Evolutionary conservation across 2,888 invertebrate species (phyloP).

Genomic region (Acleris cristana): DNA sequence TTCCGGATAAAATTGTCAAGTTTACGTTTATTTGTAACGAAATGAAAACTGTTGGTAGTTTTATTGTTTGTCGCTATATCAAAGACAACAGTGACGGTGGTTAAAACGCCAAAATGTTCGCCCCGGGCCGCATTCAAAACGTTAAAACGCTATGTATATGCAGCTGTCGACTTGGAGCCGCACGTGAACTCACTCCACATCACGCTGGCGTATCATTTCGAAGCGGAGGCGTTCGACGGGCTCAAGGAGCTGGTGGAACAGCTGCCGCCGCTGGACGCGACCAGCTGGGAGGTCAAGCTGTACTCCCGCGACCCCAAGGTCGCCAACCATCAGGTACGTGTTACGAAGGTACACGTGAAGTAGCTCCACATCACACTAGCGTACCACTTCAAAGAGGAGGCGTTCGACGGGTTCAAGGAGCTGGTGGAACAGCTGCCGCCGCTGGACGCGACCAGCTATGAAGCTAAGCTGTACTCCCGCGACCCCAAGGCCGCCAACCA

Average conservation of each 20-base stretch:
- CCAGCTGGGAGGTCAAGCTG: slow-evolving; percentile 92
- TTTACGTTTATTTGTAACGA: too few species aligned
- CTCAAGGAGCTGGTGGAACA: slow-evolving; percentile 89
- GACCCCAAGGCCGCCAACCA: slow-evolving; percentile 90
- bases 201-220: slow-evolving; percentile 95
- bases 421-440: slow-evolving; percentile 90
- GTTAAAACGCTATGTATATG: background rate
- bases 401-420: slow-evolving; percentile 88
- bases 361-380: slow-evolving; percentile 94
- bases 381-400: slow-evolving; percentile 91
- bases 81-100: too few species aligned
- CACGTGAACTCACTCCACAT: slow-evolving; percentile 94
- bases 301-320: slow-evolving; percentile 93
- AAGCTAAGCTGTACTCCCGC: slow-evolving; percentile 93
- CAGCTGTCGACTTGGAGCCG: slow-evolving; percentile 89
- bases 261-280: slow-evolving; percentile 86
- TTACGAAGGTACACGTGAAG: slow-evolving; percentile 84
- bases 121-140: too few species aligned
- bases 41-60: too few species aligned
- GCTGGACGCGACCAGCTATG: slow-evolving; percentile 89
- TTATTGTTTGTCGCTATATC: too few species aligned
- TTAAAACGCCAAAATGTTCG: too few species aligned
- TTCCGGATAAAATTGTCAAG: too few species aligned
- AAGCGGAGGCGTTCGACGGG: slow-evolving; percentile 86
- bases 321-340: slow-evolving; percentile 83